Evolutionary conservation across 2,113 vertebrate species (phyloP).

Genomic region (Terrapene triunguis): DNA sequence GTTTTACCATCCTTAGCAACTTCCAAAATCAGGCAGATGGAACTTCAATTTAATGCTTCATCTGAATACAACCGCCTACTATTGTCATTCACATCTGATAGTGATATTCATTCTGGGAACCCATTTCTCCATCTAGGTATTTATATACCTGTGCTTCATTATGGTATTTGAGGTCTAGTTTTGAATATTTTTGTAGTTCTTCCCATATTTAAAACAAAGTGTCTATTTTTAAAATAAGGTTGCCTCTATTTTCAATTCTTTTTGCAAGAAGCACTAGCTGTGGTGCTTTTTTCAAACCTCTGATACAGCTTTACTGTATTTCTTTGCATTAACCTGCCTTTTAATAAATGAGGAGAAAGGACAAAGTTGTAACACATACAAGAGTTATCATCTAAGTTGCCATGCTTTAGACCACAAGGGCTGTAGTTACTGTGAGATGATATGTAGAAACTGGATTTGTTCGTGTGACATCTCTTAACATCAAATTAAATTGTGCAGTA

Average conservation of each 20-base stretch:
- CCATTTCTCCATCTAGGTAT: neutral
- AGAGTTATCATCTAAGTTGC: neutral
- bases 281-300: neutral
- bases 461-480: neutral
- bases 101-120: slow-evolving; percentile 4
- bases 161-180: neutral
- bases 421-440: neutral
- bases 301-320: neutral
- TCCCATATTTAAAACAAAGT: neutral
- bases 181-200: neutral
- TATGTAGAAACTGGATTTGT: neutral
- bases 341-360: neutral
- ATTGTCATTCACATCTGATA: neutral
- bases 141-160: neutral
- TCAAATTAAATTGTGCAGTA: neutral
- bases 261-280: neutral
- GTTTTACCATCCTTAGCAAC: slow-evolving; percentile 37
- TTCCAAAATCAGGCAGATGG: slow-evolving; percentile 34
- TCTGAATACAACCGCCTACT: neutral
- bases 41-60: slow-evolving; percentile 46
- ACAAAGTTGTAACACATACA: neutral
- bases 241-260: neutral
- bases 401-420: rapidly evolving
- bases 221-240: neutral
- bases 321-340: neutral